Evolutionary conservation across 2,888 invertebrate species (phyloP), one percentile per base, ranked within the genome.

Genomic region (Minunthozetes semirufus): DNA sequence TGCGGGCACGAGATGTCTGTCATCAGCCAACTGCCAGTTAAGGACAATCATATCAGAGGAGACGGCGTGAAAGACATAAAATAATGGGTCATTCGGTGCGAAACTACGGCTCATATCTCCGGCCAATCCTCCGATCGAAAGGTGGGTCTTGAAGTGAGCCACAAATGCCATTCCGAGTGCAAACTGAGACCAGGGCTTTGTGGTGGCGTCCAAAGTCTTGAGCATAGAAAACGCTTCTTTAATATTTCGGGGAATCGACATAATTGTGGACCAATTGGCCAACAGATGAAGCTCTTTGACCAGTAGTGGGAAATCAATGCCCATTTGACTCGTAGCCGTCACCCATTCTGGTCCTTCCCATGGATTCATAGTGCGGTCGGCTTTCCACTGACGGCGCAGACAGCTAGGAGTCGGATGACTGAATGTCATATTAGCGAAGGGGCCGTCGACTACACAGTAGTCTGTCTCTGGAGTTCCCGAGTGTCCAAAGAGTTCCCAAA

Each of bases 51-150:
- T 42, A 42, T 68, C 68, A 19, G 68, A 19, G 13, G 42, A 19
- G 22, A 42, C n/a, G 22, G 68, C 68, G 46, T 68, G 68, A 68
- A 68, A 68, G 38, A 42, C n/a, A 25, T 68, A 68, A 6, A 53
- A 53, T 56, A 25, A 25, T 1, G 17, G 19, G 33, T 33, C 19
- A 63, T 29, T 33, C 33, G 29, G 33, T 33, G 33, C 33, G 33
- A 46, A 46, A 38, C 22, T 19, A 5, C 8, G n/a, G 42, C 68
- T 68, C 68, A 25, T 68, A 8, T 68, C 68, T 1, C 68, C 68
- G 8, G 38, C 17, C n/a, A 2, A 68, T 19, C 68, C 68, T 22
- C 68, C 68, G 11, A 68, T 42, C 3, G 38, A 42, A 22, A 68
- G 42, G 33, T 68, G 68, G 2, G 22, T n/a, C 22, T 68, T 68